These are phyloP conservation scores for Micropoecilia bifurca DNA, from an alignment of 2,797 vertebrate species.

Conservation along the genomic window DNA sequence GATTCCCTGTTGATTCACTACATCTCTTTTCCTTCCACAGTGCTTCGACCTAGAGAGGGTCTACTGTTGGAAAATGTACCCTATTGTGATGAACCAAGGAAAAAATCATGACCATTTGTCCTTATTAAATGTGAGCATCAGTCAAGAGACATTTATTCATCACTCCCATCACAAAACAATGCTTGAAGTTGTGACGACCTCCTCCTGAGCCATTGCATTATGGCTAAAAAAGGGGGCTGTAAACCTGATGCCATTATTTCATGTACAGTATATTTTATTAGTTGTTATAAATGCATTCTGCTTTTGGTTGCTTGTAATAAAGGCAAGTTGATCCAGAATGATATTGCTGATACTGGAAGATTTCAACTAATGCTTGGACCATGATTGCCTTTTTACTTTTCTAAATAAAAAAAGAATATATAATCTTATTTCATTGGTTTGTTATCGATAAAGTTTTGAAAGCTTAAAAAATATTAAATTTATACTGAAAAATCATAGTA, in stretches of 20 bases:
- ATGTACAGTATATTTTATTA: slow-evolving; percentile 40
- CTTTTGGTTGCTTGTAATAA: not conserved
- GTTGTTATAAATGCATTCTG: slow-evolving; percentile 21
- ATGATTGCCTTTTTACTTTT: not conserved
- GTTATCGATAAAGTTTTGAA: not conserved
- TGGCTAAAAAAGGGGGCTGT: not conserved
- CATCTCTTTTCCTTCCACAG: slow-evolving; percentile 46
- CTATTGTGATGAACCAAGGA: slow-evolving; percentile 79
- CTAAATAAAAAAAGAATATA: not conserved
- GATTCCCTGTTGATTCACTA: not conserved
- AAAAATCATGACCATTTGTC: slow-evolving; percentile 62
- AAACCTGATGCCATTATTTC: not conserved
- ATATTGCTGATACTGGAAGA: not conserved
- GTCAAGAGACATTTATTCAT: slow-evolving; percentile 27
- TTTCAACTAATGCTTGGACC: not conserved
- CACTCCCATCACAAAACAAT: not conserved
- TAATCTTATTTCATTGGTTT: not conserved
- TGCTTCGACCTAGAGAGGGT: slow-evolving; percentile 77
- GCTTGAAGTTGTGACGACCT: slow-evolving; percentile 15
- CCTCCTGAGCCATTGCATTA: not conserved
- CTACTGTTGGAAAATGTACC: slow-evolving; percentile 83
- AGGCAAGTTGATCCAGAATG: not conserved
- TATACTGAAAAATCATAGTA: not conserved
- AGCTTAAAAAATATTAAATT: not conserved
- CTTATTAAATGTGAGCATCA: not conserved